phyloP scores from a whole-genome alignment of 2,113 vertebrate genomes.

The Alaudala cheleensis region DNA sequence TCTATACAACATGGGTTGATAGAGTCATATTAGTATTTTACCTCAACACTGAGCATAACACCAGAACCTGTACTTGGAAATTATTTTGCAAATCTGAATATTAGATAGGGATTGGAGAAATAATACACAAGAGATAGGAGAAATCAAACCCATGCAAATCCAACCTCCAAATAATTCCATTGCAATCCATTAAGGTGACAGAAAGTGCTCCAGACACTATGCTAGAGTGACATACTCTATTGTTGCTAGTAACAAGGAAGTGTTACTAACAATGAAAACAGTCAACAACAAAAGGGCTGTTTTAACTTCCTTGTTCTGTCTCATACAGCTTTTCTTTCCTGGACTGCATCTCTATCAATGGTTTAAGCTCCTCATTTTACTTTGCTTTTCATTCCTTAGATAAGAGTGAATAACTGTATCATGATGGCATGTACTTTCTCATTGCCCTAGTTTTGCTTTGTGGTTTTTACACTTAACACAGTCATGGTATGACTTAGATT shows the following conservation, averaged over 20 bases:
- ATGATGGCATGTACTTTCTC: neutral
- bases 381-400: neutral
- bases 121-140: neutral
- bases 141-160: neutral
- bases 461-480: neutral
- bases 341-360: neutral
- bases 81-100: neutral
- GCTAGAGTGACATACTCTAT: neutral
- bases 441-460: neutral
- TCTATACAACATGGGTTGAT: neutral
- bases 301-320: neutral
- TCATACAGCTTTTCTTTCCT: neutral
- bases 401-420: neutral
- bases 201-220: neutral
- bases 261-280: neutral
- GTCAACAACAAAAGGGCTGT: neutral
- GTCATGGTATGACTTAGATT: neutral
- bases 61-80: neutral
- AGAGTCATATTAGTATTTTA: neutral
- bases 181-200: neutral
- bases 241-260: neutral
- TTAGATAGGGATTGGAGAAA: neutral
- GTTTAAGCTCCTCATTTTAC: neutral
- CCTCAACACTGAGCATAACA: neutral
- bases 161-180: neutral